Percentiles rank a stretch among this genome's conserved stretches.
These are phyloP conservation scores for silkworm (Bombyx mori) DNA, from an alignment of 1,140 invertebrate species.

Conservation along the genomic window ASM3026992v2 NC_085123.1:8073501-8074000, in stretches of 20 bases:
- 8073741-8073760: conserved; percentile 79
- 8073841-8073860: conserved; percentile 92
- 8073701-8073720: conserved; percentile 87
- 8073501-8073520: conserved; percentile 74
- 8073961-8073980: conserved; percentile 88
- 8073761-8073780: conserved; percentile 75
- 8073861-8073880: conserved; percentile 90
- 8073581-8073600: conserved; percentile 86
- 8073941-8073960: conserved; percentile 86
- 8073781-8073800: conserved; percentile 79
- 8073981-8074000: conserved; percentile 96
- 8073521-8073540: conserved; percentile 82
- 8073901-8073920: conserved; percentile 42
- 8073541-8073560: conserved; percentile 88
- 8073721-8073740: conserved; percentile 87
- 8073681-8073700: conserved; percentile 73
- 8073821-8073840: conserved; percentile 75
- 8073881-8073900: conserved; percentile 76
- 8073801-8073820: conserved; percentile 73
- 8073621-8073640: conserved; percentile 80
- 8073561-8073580: conserved; percentile 84
- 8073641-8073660: conserved; percentile 90
- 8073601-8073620: conserved; percentile 78
- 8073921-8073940: conserved; percentile 94
- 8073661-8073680: conserved; percentile 73